Base-by-base conservation (phyloP, 2,888 invertebrate genomes). In the Pseudococcus jackbeardsleyi region DNA sequence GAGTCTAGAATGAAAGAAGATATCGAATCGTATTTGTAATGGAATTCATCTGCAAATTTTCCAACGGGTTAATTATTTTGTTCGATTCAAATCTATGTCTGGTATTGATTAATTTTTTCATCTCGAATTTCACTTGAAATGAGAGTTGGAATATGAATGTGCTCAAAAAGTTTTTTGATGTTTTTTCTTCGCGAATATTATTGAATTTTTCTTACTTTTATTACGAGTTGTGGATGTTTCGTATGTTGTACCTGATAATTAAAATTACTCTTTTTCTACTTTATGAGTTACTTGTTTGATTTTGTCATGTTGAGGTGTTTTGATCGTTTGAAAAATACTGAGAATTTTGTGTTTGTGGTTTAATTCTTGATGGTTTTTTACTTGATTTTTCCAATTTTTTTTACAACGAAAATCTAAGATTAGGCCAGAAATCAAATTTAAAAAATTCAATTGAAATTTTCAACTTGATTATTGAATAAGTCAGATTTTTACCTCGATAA, bases 221-320 rank as follows among this genome's bases (percentile, higher is more conserved):
- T 42, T 79, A 46, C n/a, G 68, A 79, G 42, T 26, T n/a, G 42
- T 72, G 42, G n/a, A 79, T 22, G 26, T 79, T 79, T 79, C 79
- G 79, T 79, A 79, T 42, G 17, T 79, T 79, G 79, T 79, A 79
- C 79, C 79, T 79, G 79, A 79, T 79, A 39, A 79, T 42, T 79
- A 79, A 79, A 79, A n/a, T 79, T n/a, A 79, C 79, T 79, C 79
- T 42, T 79, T 79, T 79, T 79, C 22, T 42, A 79, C 19, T 39
- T 42, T 12, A 15, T 26, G 12, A 15, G 9, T 72, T 22, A 22
- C 19, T 22, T 64, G 22, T 64, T 33, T 33, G 26, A 64, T 72
- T 33, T 72, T 50, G 50, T 50, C 17, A 22, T 33, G 1, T 33
- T 33, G 19, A 3, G 9, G 8, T 46, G 46, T 46, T 46, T 46